Evolutionary conservation across 2,888 invertebrate species (phyloP).

Genomic region (Sinhomidia bicolor): DNA sequence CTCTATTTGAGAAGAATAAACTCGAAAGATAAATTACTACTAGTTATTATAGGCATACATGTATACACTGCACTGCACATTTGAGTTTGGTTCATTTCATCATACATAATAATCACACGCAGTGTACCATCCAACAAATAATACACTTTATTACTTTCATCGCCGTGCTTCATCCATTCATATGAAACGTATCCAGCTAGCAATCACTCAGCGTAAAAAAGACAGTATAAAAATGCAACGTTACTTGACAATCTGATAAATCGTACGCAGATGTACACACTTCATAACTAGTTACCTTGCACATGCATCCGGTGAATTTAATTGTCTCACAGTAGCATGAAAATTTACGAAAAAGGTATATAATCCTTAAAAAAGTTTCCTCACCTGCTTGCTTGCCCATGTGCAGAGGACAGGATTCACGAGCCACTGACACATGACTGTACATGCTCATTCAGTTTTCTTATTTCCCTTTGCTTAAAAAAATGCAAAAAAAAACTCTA

Average conservation of each 20-base stretch:
- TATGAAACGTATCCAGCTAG: conserved; percentile 20
- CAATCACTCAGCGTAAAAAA: not conserved
- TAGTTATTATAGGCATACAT: no score
- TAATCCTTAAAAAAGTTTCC: not conserved
- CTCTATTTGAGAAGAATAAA: no score
- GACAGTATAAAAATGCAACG: not conserved
- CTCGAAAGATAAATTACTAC: no score
- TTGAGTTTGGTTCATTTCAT: no score
- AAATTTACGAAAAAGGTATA: not conserved
- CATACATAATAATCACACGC: no score
- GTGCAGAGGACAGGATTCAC: conserved; percentile 30
- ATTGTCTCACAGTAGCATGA: not conserved
- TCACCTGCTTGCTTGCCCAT: conserved; percentile 7
- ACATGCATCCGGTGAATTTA: conserved; percentile 40
- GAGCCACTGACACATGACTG: conserved; percentile 20
- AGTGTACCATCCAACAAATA: no score
- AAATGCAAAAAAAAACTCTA: no score
- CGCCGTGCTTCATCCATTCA: no score
- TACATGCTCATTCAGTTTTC: not conserved
- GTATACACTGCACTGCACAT: no score
- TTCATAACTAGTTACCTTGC: not conserved
- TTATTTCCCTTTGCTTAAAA: not conserved
- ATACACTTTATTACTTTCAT: no score
- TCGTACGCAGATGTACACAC: conserved; percentile 40
- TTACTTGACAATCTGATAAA: not conserved